Evolutionary conservation across 2,797 vertebrate genomes (phyloP).

Genomic region (Sebastes trivittatus): DNA sequence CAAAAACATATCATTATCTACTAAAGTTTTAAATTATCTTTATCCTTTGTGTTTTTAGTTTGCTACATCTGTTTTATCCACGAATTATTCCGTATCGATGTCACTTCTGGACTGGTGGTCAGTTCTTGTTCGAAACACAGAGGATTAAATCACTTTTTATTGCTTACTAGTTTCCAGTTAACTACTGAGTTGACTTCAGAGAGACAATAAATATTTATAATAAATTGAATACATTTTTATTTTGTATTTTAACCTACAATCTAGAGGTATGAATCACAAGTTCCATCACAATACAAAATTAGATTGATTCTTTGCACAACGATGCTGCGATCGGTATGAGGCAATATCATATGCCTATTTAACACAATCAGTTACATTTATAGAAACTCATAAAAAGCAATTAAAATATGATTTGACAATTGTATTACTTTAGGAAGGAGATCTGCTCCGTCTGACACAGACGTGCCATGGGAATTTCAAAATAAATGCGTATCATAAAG

Average conservation of each 20-base stretch:
- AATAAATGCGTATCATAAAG: fast-evolving
- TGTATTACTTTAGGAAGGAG: too few species aligned
- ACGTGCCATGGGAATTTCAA: too few species aligned
- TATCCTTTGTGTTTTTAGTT: background rate
- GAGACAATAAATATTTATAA: background rate
- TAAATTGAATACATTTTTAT: background rate
- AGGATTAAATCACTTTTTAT: background rate
- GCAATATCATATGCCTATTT: too few species aligned
- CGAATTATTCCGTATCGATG: background rate
- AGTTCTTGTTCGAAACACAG: background rate
- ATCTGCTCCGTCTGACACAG: too few species aligned
- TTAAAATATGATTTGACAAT: too few species aligned
- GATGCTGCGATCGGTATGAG: too few species aligned
- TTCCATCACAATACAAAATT: too few species aligned
- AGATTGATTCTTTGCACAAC: too few species aligned
- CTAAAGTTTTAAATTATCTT: background rate
- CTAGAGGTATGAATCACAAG: too few species aligned
- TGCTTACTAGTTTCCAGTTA: background rate
- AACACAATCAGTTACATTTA: too few species aligned
- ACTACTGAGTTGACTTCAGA: background rate
- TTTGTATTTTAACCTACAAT: too few species aligned
- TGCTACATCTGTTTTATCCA: background rate
- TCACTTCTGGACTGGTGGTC: background rate
- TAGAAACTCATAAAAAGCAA: too few species aligned
- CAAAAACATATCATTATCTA: background rate